Evolutionary conservation across 2,797 vertebrate species (phyloP).

Genomic region (Acanthiza pusilla): DNA sequence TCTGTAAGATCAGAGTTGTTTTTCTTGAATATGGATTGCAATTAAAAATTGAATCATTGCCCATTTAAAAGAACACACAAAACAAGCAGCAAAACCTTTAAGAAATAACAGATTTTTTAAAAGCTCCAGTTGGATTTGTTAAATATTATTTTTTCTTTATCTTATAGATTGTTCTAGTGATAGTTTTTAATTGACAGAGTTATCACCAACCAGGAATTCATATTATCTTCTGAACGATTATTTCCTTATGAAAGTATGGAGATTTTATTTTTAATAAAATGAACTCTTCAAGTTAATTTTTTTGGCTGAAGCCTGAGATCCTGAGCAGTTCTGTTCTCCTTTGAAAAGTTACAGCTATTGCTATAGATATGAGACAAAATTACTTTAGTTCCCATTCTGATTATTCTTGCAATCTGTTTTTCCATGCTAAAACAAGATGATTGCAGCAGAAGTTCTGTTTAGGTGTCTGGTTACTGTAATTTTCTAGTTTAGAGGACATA

Average conservation of each 20-base stretch:
- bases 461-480: not conserved
- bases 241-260: not conserved
- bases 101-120: not conserved
- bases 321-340: not conserved
- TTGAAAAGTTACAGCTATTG: not conserved
- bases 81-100: not conserved
- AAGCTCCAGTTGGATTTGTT: not conserved
- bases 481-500: not conserved
- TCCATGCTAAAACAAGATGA: not conserved
- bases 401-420: not conserved
- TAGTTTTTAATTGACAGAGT: not conserved
- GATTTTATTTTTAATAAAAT: not conserved
- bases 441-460: not conserved
- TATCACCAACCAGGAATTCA: not conserved
- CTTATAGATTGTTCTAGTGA: not conserved
- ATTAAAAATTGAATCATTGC: not conserved
- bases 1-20: not conserved
- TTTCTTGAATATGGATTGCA: not conserved
- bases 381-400: not conserved
- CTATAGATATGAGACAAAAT: not conserved
- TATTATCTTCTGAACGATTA: not conserved
- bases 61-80: not conserved
- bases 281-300: not conserved
- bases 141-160: not conserved
- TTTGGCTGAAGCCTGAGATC: not conserved